phyloP scores from a whole-genome alignment of 2,113 vertebrate genomes.

The Camelus dromedarius region DNA sequence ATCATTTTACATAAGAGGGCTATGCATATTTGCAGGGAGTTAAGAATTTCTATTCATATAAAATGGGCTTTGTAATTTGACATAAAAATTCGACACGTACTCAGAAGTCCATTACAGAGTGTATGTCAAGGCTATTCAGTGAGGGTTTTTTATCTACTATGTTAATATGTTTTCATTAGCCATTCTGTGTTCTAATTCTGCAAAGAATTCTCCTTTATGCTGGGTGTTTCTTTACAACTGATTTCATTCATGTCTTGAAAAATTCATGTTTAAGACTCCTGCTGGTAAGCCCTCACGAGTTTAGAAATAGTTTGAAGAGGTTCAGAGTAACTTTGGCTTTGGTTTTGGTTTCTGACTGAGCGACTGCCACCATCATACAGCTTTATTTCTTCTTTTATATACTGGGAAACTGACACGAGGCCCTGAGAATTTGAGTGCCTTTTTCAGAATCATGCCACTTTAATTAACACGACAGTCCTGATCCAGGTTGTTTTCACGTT shows the following conservation, averaged over 20 bases:
- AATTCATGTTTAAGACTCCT: neutral
- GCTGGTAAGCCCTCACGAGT: neutral
- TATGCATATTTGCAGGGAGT: neutral
- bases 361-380: neutral
- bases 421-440: neutral
- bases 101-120: neutral
- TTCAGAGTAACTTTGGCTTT: neutral
- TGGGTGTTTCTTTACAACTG: neutral
- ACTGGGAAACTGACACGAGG: neutral
- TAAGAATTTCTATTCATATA: neutral
- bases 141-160: neutral
- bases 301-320: neutral
- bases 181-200: neutral
- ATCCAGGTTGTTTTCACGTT: neutral
- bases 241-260: neutral
- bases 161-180: neutral
- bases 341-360: neutral
- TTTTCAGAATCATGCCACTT: neutral
- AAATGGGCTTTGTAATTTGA: neutral
- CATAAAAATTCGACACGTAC: neutral
- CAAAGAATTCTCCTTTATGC: neutral
- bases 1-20: neutral
- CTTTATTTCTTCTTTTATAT: slow-evolving; percentile 10
- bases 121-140: neutral
- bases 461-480: neutral